phyloP scores from a whole-genome alignment of 2,888 invertebrate species.

The Leucoptera coffeella region DNA sequence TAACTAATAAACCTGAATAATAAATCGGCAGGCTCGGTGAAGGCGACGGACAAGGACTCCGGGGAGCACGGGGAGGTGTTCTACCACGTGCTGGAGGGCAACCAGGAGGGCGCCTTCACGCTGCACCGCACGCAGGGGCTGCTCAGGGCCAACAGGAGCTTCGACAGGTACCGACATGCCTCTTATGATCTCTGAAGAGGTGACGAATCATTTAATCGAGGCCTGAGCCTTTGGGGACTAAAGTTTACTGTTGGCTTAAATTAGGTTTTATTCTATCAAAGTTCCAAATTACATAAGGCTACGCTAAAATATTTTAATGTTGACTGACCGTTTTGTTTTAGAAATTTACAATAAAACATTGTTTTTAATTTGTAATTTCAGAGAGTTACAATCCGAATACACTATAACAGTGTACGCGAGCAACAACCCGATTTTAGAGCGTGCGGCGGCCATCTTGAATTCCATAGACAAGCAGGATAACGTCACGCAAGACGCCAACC shows the following conservation, averaged over 20 bases:
- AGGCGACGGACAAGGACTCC: slow-evolving; percentile 69
- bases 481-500: slow-evolving; percentile 27
- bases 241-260: too few relatives aligned
- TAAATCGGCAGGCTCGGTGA: slow-evolving; percentile 64
- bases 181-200: too few relatives aligned
- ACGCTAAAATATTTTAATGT: too few relatives aligned
- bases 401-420: slow-evolving; percentile 74
- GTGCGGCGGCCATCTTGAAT: slow-evolving; percentile 27
- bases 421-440: slow-evolving; percentile 71
- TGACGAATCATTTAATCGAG: too few relatives aligned
- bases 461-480: slow-evolving; percentile 22
- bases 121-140: slow-evolving; percentile 77
- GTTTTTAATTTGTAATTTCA: slow-evolving; percentile 11
- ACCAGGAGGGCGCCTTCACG: slow-evolving; percentile 69
- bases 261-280: too few relatives aligned
- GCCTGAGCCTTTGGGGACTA: too few relatives aligned
- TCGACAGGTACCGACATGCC: slow-evolving; percentile 61
- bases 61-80: slow-evolving; percentile 78
- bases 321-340: too few relatives aligned
- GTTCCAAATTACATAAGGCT: too few relatives aligned
- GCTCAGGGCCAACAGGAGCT: slow-evolving; percentile 69
- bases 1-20: too few relatives aligned
- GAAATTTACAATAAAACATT: too few relatives aligned
- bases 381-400: slow-evolving; percentile 71
- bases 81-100: slow-evolving; percentile 76